Base-by-base conservation (phyloP, 2,113 vertebrate genomes). In the Percopsis transmontana region DNA sequence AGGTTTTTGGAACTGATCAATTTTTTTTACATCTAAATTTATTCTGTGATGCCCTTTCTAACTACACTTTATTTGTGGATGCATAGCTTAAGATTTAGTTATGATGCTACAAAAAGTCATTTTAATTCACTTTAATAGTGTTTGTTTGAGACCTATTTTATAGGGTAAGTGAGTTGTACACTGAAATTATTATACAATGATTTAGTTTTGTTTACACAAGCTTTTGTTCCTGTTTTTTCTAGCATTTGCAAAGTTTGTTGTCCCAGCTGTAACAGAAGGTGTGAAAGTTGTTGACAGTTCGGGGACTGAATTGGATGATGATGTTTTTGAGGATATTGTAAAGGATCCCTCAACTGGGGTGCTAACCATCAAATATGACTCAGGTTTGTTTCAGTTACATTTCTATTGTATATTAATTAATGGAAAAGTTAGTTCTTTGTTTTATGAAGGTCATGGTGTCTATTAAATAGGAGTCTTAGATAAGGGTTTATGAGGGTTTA, bases 201-300 rank as follows among this genome's bases (percentile, higher is more conserved):
- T 21, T 8, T 55, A n/a, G n/a, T 33, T 55, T 21, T 55, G 1
- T 55, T 55, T 55, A 55, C 52, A 55, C 2, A 55, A 55, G 12
- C 52, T 55, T 55, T 55, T 55, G 14, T 55, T 3, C 23, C 13
- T 27, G 52, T 55, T 55, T 55, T 55, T 33, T 21, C 52, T 55
- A 55, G 21, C 23, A 55, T 55, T 55, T 55, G 52, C 23, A 55
- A 27, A 55, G 52, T 55, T 55, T 55, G 52, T 0, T 55, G 52
- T 55, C 13, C 23, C 52, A 27, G 21, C 21, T 27, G 52, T 55
- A 27, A 55, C 52, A 27, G 52, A 55, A 55, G 52, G 52, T 27
- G 52, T 55, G 52, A 55, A 53, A 21, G 51, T 53, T 20, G 51
- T 53, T 53, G 51, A 53, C 51, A 53, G 51, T 53, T 53, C 51